Base-by-base conservation (phyloP, 2,888 invertebrate species). In the Trachelus iudaicus region DNA sequence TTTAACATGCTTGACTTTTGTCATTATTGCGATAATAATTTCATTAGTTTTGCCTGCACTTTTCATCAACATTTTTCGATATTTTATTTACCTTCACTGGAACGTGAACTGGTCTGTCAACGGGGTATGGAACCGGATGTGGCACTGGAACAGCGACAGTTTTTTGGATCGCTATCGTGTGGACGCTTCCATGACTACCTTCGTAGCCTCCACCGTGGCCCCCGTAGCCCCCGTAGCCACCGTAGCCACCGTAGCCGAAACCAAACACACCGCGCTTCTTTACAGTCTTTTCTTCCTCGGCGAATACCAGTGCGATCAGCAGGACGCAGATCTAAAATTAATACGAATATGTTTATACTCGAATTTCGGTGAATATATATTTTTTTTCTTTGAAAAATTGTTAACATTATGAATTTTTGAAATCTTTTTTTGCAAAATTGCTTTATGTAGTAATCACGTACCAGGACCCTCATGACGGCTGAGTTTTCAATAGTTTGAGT, bases 91-190 rank as follows among this genome's bases (percentile, higher is more conserved):
- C 91, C 90, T 90, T 91, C 75, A 91, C 89, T 34, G 91, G 91
- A 12, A 92, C 92, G 31, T 93, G 92, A n/a, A 93, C 89, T 77
- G 92, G 92, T 79, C 93, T 92, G 83, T 93, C 93, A 69, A 94
- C 93, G 69, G 92, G 91, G 81, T 93, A 93, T 34, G 93, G 92
- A 81, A 92, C 92, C 13, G 93, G 92, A 77, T 92, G 91, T 31
- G 92, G 92, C 12, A 93, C 90, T 34, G 93, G 93, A 1, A 93
- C 92, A 75, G 92, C 90, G 73, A 93, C 90, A 79, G 92, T 92
- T 77, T 92, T 92, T 34, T 92, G 92, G 79, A 93, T 89, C 73
- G 92, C 91, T 56, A 82, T 83, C 33, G 91, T 86, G 75, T 92
- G 91, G 23, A 91, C 87, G 69, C 91, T 90, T 33, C 91, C 86